A percentile compares a stretch with the other conserved stretches of the same genome.
These are phyloP conservation scores for Bellardia pandia DNA, from an alignment of 2,888 invertebrate species.

Conservation along the genomic window DNA sequence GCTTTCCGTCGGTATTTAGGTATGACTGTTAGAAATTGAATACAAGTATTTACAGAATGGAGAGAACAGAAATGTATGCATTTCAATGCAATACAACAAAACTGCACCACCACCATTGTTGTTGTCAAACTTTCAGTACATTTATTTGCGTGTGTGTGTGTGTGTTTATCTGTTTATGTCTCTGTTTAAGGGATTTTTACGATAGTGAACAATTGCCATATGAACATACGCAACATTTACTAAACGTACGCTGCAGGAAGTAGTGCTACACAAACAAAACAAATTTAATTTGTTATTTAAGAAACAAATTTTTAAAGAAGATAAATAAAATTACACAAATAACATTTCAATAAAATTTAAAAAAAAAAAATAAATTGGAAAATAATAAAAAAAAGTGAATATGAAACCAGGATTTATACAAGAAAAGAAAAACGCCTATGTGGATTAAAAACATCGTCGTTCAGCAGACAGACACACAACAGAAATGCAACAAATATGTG, in stretches of 20 bases:
- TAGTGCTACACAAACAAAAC: slow-evolving; percentile 75
- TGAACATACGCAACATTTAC: slow-evolving; percentile 81
- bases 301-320: slow-evolving; percentile 3
- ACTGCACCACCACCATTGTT: slow-evolving; percentile 53
- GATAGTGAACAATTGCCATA: slow-evolving; percentile 61
- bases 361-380: not conserved
- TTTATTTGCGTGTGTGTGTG: not conserved
- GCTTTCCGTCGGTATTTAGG: no score
- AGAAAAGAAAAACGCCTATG: slow-evolving; percentile 22
- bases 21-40: slow-evolving; percentile 49
- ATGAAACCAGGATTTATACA: slow-evolving; percentile 23
- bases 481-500: slow-evolving; percentile 64
- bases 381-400: slow-evolving; percentile 59
- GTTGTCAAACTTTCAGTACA: slow-evolving; percentile 17
- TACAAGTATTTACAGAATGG: slow-evolving; percentile 3
- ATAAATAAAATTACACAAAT: slow-evolving; percentile 19
- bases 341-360: slow-evolving; percentile 41
- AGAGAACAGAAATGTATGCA: slow-evolving; percentile 46
- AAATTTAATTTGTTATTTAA: slow-evolving; percentile 61
- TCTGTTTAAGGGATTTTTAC: slow-evolving; percentile 66
- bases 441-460: slow-evolving; percentile 37
- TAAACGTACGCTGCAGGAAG: slow-evolving; percentile 82
- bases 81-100: slow-evolving; percentile 56
- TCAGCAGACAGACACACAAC: not conserved
- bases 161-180: slow-evolving; percentile 12